Base-by-base conservation (phyloP, 2,113 vertebrate genomes). In the Lampris megalopsis region DNA sequence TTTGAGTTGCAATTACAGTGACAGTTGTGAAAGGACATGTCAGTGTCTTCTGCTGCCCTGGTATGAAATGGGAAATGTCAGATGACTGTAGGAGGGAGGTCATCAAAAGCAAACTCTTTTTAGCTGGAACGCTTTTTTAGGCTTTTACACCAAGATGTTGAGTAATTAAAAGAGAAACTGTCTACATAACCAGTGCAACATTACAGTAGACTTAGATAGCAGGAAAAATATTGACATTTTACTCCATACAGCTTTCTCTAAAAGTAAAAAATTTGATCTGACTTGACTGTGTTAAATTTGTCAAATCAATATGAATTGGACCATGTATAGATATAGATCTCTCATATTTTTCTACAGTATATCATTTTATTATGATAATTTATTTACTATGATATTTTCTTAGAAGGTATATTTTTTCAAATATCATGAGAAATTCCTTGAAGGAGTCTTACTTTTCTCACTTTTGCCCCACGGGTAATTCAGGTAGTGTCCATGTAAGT, bases 21-120 rank as follows among this genome's bases (percentile, higher is more conserved):
- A 72, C 85, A 80, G 63, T 60, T 71, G 76, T 68, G 70, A 82
- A 72, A 82, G 80, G 68, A 81, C 38, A 56, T 53, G 35, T 47
- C 68, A 48, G 57, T 72, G 62, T 63, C 72, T 53, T 66, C 80
- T 38, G 53, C 68, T 70, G 52, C 78, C 24, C 24, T 24, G 24
- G 24, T 24, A 24, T 45, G 37, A 62, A 63, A 65, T 62, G 63
- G 10, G 61, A 41, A 73, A 83, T 79, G 71, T 80, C 79, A 83
- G 76, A 54, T 62, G 73, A 63, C 75, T 79, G 67, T 63, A 73
- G 77, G 80, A 75, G 68, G 52, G 78, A 72, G 69, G 35, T 58
- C 69, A 83, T 87, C 61, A 74, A 75, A 71, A 79, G 66, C 62
- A 5, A 64, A 68, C 65, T 58, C 57, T 56, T 64, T 24, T 78